Evolutionary conservation across 2,888 invertebrate species (phyloP).

Genomic region (Rhorus exstirpatorius): DNA sequence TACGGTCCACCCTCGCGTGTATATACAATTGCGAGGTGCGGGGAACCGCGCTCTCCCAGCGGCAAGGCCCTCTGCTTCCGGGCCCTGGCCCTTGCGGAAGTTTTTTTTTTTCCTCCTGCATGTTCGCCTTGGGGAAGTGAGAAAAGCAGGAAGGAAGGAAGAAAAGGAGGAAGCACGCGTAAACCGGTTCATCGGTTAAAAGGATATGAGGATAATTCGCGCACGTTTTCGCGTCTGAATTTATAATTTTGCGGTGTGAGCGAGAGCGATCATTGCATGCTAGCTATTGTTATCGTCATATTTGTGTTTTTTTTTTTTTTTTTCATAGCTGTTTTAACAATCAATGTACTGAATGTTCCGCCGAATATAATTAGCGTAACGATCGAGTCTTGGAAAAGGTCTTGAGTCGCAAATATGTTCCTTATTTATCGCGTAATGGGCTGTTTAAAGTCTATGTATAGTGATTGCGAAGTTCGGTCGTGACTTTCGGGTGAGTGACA

Average conservation of each 20-base stretch:
- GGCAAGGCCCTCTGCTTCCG: slow-evolving; percentile 34
- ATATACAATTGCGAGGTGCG: background rate
- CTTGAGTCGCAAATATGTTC: no score
- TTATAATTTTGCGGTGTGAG: slow-evolving; percentile 45
- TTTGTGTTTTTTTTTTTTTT: background rate
- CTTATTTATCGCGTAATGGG: no score
- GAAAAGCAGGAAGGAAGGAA: slow-evolving; percentile 49
- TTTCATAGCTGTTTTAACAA: no score
- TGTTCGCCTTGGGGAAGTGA: slow-evolving; percentile 35
- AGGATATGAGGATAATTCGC: slow-evolving; percentile 7
- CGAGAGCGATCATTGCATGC: slow-evolving; percentile 29
- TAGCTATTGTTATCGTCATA: background rate
- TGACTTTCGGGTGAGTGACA: no score
- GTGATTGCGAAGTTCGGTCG: no score
- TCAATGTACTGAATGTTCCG: no score
- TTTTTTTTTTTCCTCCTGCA: slow-evolving; percentile 9
- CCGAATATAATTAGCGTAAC: no score
- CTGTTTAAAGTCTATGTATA: no score
- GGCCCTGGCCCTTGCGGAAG: slow-evolving; percentile 19
- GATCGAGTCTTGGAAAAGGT: no score
- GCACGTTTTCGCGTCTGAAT: slow-evolving; percentile 14
- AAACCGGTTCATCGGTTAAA: slow-evolving; percentile 50
- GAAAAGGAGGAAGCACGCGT: slow-evolving; percentile 43
- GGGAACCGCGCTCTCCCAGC: no score
- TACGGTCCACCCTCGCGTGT: slow-evolving; percentile 48